Percentiles rank a stretch among this genome's conserved stretches.
Evolutionary conservation across 1,140 invertebrate genomes (phyloP).

Genomic region (Araneus ventricosus): DNA sequence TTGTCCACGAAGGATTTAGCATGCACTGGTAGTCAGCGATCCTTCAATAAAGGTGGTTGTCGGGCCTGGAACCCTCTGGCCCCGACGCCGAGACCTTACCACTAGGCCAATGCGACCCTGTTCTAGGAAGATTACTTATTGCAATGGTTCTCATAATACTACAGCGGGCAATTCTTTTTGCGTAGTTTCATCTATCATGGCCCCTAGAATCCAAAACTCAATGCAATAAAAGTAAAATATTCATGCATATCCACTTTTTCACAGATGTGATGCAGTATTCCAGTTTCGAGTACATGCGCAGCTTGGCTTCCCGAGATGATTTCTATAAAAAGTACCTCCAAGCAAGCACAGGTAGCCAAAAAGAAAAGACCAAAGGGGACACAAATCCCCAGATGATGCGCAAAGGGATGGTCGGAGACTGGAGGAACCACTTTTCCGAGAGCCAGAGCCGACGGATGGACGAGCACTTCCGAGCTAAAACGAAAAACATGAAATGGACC

Average conservation of each 20-base stretch:
- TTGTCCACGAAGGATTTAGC: too few relatives aligned
- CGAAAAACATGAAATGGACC: background rate
- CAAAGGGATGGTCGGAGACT: constrained; percentile 87
- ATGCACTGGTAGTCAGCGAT: too few relatives aligned
- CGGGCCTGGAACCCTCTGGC: too few relatives aligned
- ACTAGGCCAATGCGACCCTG: too few relatives aligned
- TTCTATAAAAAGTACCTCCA: constrained; percentile 35
- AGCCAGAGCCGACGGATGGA: constrained; percentile 81
- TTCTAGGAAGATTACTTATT: too few relatives aligned
- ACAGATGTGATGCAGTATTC: constrained; percentile 39
- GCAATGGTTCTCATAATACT: too few relatives aligned
- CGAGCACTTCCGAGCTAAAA: background rate
- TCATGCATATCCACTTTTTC: background rate
- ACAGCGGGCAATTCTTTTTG: too few relatives aligned
- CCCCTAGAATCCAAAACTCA: too few relatives aligned
- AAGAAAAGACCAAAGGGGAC: background rate
- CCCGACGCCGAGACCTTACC: too few relatives aligned
- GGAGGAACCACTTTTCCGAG: constrained; percentile 88
- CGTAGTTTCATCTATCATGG: too few relatives aligned
- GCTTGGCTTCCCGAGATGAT: background rate
- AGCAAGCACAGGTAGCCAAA: background rate
- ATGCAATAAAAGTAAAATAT: background rate
- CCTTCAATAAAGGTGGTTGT: too few relatives aligned
- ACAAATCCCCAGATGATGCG: constrained; percentile 77
- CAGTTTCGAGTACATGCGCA: constrained; percentile 52